Conservation (phyloP, 2,113 vertebrate genomes). For the Ibidorhyncha struthersii region DNA sequence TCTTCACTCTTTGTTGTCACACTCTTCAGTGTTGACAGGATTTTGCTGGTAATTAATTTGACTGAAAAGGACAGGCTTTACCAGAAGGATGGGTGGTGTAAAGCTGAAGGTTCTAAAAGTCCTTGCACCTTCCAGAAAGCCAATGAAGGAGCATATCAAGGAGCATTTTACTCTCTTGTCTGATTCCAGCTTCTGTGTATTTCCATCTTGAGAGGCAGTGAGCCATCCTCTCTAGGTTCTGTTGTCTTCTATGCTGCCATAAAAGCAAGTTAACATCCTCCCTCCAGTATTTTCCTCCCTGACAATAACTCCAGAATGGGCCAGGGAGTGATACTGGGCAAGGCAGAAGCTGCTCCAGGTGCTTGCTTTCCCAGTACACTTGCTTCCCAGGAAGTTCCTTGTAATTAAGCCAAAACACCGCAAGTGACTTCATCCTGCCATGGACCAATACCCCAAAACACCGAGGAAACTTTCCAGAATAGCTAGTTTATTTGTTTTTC, state of each 20-base stretch:
- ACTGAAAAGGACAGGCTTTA: neutral
- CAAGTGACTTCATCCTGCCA: neutral
- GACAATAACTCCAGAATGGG: neutral
- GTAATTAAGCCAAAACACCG: neutral
- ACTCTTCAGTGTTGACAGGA: neutral
- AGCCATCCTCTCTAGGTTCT: neutral
- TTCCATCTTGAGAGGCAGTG: neutral
- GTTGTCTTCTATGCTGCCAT: neutral
- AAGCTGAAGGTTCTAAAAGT: neutral
- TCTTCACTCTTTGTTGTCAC: neutral
- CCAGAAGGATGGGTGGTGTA: fast-evolving
- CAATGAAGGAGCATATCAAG: neutral
- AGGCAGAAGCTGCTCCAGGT: neutral
- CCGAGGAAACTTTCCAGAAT: neutral
- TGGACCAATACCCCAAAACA: neutral
- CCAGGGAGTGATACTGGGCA: neutral
- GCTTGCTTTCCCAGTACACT: neutral
- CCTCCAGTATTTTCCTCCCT: neutral
- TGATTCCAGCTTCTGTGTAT: neutral
- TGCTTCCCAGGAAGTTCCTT: neutral
- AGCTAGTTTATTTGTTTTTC: neutral
- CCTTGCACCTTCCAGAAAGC: neutral
- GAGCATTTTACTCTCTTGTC: neutral
- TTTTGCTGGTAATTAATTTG: neutral
- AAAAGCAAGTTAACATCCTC: neutral